Conservation (phyloP, 1,140 invertebrate genomes). For the Neotoxoptera formosana region DNA sequence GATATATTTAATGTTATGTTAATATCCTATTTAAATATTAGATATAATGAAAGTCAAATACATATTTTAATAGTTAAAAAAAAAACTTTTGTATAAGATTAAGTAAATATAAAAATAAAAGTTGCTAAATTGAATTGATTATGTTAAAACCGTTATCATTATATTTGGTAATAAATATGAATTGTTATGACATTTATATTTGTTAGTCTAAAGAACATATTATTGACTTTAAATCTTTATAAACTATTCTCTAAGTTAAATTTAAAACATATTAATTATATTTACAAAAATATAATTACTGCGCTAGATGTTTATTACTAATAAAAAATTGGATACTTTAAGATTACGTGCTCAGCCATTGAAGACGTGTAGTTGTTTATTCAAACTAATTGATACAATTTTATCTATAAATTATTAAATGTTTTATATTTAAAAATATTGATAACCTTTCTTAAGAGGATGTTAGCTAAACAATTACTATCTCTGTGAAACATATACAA, state of each 20-base stretch:
- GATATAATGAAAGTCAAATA: not conserved
- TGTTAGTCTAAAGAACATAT: not conserved
- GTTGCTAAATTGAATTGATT: not conserved
- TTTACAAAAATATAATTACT: not conserved
- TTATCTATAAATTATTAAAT: not conserved
- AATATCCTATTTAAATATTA: not conserved
- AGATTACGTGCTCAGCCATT: not conserved
- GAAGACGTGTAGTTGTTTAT: not conserved
- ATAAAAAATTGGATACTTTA: not conserved
- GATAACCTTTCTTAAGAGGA: not conserved
- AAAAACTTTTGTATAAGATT: not conserved
- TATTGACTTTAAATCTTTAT: not conserved
- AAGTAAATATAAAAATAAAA: not conserved
- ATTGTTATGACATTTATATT: not conserved
- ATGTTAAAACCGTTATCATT: not conserved
- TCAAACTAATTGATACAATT: not conserved
- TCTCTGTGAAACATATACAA: not conserved
- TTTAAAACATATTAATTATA: too few species aligned
- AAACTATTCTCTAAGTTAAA: too few species aligned
- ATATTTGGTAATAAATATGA: not conserved
- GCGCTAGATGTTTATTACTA: not conserved
- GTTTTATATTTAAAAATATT: not conserved
- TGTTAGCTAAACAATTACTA: not conserved
- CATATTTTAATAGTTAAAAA: not conserved
- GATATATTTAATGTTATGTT: not conserved